Percentiles rank a stretch among this genome's conserved stretches.
Evolutionary conservation across 1,140 invertebrate genomes (phyloP).

Genomic region (honey bee (Apis mellifera)): Amel_HAv3.1 CM009931.2:22716001-22716500

Average conservation of each 20-base stretch:
- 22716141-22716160: neutral
- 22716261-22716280: neutral
- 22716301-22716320: slow-evolving; percentile 68
- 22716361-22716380: slow-evolving; percentile 80
- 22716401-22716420: slow-evolving; percentile 38
- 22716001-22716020: slow-evolving; percentile 78
- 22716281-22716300: slow-evolving; percentile 51
- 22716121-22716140: slow-evolving; percentile 14
- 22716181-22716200: slow-evolving; percentile 17
- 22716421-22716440: slow-evolving; percentile 6
- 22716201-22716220: neutral
- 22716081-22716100: slow-evolving; percentile 23
- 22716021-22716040: slow-evolving; percentile 54
- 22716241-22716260: slow-evolving; percentile 34
- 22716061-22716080: slow-evolving; percentile 67
- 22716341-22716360: slow-evolving; percentile 81
- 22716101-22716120: slow-evolving; percentile 52
- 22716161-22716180: neutral
- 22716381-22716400: slow-evolving; percentile 77
- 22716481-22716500: neutral
- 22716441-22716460: neutral
- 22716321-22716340: slow-evolving; percentile 81
- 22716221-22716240: slow-evolving; percentile 56
- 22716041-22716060: slow-evolving; percentile 50
- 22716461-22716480: too few relatives aligned